Evolutionary conservation across 2,888 invertebrate genomes (phyloP).

Genomic region (Agonopterix subpropinquella): DNA sequence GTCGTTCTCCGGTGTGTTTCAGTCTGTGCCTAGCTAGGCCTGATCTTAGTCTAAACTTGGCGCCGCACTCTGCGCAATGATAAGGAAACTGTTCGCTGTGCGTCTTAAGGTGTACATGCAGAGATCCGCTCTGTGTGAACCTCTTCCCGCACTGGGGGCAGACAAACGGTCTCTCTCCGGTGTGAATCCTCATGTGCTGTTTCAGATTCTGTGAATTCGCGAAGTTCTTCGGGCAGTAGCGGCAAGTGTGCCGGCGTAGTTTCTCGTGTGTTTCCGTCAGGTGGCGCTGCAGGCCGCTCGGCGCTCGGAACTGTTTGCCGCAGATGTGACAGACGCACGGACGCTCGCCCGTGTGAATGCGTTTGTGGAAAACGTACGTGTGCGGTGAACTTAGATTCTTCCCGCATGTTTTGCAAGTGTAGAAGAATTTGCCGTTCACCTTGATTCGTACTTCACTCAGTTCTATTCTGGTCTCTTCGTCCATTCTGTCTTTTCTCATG

Average conservation of each 20-base stretch:
- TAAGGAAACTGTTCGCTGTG: conserved; percentile 75
- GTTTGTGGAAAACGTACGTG: conserved; percentile 77
- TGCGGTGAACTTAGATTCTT: conserved; percentile 77
- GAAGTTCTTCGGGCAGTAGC: conserved; percentile 72
- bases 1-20: conserved; percentile 78
- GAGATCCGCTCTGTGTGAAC: conserved; percentile 79
- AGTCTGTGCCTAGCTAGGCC: conserved; percentile 74
- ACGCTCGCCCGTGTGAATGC: conserved; percentile 80
- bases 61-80: conserved; percentile 76
- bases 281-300: conserved; percentile 78
- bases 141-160: conserved; percentile 77
- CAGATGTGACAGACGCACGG: conserved; percentile 81
- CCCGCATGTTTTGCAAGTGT: conserved; percentile 74
- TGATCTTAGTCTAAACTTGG: conserved; percentile 75
- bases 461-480: conserved; percentile 45
- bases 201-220: conserved; percentile 77
- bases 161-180: conserved; percentile 74
- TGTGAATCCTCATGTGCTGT: conserved; percentile 77
- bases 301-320: conserved; percentile 80
- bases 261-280: conserved; percentile 78
- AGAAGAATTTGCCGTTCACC: conserved; percentile 70
- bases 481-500: conserved; percentile 48
- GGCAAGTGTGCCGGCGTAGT: conserved; percentile 75
- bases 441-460: conserved; percentile 42
- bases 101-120: conserved; percentile 77